Base-by-base conservation (phyloP, 2,113 vertebrate species). In the Paracanthobrama guichenoti region DNA sequence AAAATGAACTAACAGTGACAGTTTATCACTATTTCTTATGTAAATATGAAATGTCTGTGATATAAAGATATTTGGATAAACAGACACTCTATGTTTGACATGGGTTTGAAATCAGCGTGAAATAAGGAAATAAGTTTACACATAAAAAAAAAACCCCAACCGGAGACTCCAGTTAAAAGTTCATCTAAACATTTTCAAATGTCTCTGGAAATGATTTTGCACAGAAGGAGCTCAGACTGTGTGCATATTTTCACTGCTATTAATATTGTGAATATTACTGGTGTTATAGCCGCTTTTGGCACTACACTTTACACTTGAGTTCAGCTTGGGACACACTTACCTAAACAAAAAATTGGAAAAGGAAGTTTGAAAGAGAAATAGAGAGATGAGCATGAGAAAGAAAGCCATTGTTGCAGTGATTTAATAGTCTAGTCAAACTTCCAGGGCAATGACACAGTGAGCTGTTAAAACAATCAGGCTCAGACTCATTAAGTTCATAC, bases 301-400 rank as follows among this genome's bases (percentile, higher is more conserved):
- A 87, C 64, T 42, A 62, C 22, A 71, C 87, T 85, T 71, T 73
- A 84, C n/a, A 48, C 73, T 35, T 22, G 53, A 74, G 92, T 92
- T 93, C 90, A 93, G 78, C 79, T 90, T 76, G 87, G 92, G 92
- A 91, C 90, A 92, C 14, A 64, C 73, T 81, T 83, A 90, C 87
- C 85, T 88, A 79, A 83, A 24, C 44, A 53, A 50, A 53, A 88
- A 88, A 91, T 39, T 11, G 6, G 18, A 78, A 28, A 64, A 42
- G 35, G 4, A 42, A 69, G 35, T 42, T 42, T 42, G 59, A 91
- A 91, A 86, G 55, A 83, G 20, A 81, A 55, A 48, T 18, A 55
- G 74, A 46, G 90, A 89, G 89, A 92, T 35, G 48, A 35, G 64
- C 10, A 69, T 69, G 64, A 71, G 79, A 91, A 91, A 84, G 20